phyloP scores from a whole-genome alignment of 1,140 invertebrate genomes.

The Dendroctonus valens region DNA sequence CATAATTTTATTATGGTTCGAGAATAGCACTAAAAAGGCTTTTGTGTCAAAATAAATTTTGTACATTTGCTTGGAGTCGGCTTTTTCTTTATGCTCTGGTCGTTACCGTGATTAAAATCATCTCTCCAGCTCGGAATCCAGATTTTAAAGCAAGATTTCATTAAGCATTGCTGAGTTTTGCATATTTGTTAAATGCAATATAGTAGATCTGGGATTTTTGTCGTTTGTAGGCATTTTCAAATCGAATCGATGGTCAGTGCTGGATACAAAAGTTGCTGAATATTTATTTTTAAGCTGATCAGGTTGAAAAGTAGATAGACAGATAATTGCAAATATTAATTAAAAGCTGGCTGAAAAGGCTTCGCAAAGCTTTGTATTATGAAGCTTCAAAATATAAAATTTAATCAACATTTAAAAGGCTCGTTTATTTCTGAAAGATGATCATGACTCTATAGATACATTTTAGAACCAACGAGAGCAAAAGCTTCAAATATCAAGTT shows the following conservation, averaged over 20 bases:
- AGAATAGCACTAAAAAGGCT: slow-evolving; percentile 25
- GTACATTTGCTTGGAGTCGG: slow-evolving; percentile 21
- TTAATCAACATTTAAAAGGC: too few relatives aligned
- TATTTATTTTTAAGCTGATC: too few relatives aligned
- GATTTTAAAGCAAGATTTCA: slow-evolving; percentile 30
- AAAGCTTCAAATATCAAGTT: too few relatives aligned
- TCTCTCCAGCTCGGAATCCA: slow-evolving; percentile 11
- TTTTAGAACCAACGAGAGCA: too few relatives aligned
- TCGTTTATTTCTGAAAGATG: too few relatives aligned
- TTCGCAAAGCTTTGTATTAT: too few relatives aligned
- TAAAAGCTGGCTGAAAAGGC: too few relatives aligned
- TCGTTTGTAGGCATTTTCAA: background rate
- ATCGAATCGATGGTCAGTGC: background rate
- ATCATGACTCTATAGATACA: too few relatives aligned
- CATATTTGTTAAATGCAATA: slow-evolving; percentile 29
- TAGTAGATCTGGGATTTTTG: slow-evolving; percentile 10
- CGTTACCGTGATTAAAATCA: slow-evolving; percentile 30
- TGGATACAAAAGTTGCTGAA: too few relatives aligned
- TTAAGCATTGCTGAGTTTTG: slow-evolving; percentile 22
- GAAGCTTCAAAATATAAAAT: too few relatives aligned
- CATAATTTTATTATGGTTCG: slow-evolving; percentile 25
- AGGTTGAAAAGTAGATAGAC: too few relatives aligned
- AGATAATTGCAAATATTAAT: too few relatives aligned
- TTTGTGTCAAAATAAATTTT: slow-evolving; percentile 31
- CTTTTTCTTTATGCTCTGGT: slow-evolving; percentile 23